These are phyloP conservation scores for Glyphotaelius pellucidus DNA, from an alignment of 2,888 invertebrate genomes.

Conservation along the genomic window DNA sequence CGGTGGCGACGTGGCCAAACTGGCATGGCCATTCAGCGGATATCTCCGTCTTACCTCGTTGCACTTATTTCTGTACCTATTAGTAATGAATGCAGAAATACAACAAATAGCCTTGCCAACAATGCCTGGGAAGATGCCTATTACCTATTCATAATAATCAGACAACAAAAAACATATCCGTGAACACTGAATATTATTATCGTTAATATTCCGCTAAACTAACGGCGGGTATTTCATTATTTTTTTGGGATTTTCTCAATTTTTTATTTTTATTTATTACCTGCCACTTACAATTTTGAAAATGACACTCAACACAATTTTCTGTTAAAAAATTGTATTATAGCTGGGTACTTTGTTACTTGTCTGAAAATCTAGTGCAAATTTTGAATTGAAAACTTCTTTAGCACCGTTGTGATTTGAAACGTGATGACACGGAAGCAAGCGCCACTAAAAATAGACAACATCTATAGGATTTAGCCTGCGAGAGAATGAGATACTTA, in stretches of 20 bases:
- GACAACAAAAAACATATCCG: neutral
- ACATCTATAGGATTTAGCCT: too few species aligned
- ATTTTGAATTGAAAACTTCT: too few species aligned
- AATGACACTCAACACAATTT: too few species aligned
- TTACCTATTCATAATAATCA: neutral
- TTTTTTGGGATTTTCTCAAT: neutral
- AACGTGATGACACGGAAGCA: too few species aligned
- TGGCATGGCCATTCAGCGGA: neutral
- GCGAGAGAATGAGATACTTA: too few species aligned
- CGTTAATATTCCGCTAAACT: neutral
- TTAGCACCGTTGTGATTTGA: too few species aligned
- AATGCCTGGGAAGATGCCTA: neutral
- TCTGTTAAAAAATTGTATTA: too few species aligned
- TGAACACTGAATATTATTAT: neutral
- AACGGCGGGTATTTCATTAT: neutral
- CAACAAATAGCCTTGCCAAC: neutral
- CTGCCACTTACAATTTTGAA: too few species aligned
- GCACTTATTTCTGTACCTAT: neutral
- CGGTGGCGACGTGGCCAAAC: neutral
- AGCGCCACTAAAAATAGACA: too few species aligned
- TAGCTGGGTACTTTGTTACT: too few species aligned
- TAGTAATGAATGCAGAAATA: neutral
- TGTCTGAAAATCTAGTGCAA: too few species aligned
- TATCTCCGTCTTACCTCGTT: neutral
- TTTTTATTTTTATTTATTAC: neutral